Evolutionary conservation across 2,888 invertebrate genomes (phyloP), one percentile per base, ranked within the genome.

Genomic region (Hemicrepidius hirtus): DNA sequence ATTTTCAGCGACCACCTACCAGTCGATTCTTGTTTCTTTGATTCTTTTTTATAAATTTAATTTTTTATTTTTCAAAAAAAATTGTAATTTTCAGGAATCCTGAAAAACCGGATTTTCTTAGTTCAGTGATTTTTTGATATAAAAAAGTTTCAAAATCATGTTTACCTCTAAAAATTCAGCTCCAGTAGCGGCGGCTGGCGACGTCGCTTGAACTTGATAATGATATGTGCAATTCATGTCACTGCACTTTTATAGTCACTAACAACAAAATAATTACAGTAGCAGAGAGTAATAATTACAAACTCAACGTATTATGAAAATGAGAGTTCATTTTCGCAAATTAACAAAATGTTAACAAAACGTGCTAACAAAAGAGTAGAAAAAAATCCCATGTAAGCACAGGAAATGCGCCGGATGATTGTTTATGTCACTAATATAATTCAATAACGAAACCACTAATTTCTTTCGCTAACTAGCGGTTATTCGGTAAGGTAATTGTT

Each of bases 91-190:
- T 24, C 24, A 24, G 20, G 9, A 50, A 50, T 2, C 3, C 28
- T 21, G n/a, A 9, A 1, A 44, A 18, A 18, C 7, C 5, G 5
- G n/a, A 13, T n/a, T n/a, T n/a, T 41, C 3, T 41, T 1, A 7
- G 13, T 41, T 41, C n/a, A 41, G 1, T n/a, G n/a, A 41, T 13
- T 13, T 41, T 18, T 16, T 44, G 18, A 9, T 44, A 44, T 9
- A 9, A 44, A 44, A 44, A 16, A 44, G 3, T 2, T 41, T 20
- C 20, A 46, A 20, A 37, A 66, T 5, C 1, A 71, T 53, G 20
- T 32, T 74, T 80, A 86, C 86, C 86, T 86, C 85, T 37, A 86
- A 75, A 77, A 82, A 86, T 55, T 86, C 86, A 18, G 85, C 85
- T 66, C 85, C 85, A 20, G 84, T 80, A 13, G 85, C 85, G 63